Evolutionary conservation across 2,797 vertebrate species (phyloP), one percentile per base, ranked within the genome.

Genomic region (Bradypodion ventrale): DNA sequence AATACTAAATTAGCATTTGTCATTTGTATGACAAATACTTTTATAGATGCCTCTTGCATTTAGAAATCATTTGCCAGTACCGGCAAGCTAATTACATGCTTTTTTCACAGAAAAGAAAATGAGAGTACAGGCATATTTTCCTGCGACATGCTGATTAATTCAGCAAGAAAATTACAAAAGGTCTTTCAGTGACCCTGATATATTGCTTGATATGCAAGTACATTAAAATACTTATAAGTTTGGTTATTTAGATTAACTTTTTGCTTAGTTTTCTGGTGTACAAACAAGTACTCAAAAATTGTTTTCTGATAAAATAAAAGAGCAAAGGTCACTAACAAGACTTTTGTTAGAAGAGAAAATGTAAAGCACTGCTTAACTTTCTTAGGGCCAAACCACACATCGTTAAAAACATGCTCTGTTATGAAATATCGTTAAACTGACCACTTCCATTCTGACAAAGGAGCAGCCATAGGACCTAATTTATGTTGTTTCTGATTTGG

Each of bases 1-100:
- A 81, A 85, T 81, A 69, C 62, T 75, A 75, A 80, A 75, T 75
- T 85, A 81, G 49, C 63, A 75, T 76, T 74, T 74, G 69, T 42
- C 69, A 84, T 79, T 63, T 85, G 46, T 40, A 80, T 75, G 62
- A 46, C 23, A 82, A 59, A 60, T 81, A 29, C 49, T 75, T 59
- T 23, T 60, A 62, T 46, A 69, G 79, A 80, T 37, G 49, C 9
- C 72, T 69, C 35, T 29, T 62, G 42, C n/a, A 80, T 80, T 75
- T 85, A n/a, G 25, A n/a, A 85, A 80, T 56, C 68, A 75, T 68
- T 75, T 75, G 37, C 80, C 27, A 37, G 32, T 60, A 76, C 75
- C 76, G 75, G 42, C n/a, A 60, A 75, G 52, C 63, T 69, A 81
- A 85, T 81, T 80, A 81, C 29, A 49, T 27, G 25, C 63, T 80